Evolutionary conservation across 2,888 invertebrate species (phyloP), one percentile per base, ranked within the genome.

Genomic region (Mesorhabditis belari): DNA sequence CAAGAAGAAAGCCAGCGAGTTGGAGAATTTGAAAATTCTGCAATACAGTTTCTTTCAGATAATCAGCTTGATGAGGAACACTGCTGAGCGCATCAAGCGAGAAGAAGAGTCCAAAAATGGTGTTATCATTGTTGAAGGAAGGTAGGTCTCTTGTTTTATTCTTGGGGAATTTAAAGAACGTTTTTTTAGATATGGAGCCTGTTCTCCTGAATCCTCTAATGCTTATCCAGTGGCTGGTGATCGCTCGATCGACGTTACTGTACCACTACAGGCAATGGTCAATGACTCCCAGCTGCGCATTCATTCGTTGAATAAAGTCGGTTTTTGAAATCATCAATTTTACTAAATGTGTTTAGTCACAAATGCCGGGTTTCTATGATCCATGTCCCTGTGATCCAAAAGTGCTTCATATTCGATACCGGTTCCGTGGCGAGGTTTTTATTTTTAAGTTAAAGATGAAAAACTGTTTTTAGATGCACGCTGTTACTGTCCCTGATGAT

Each of bases 301-400:
- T 23, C 73, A 69, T 67, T 63, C 75, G 3, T 65, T 70, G 23
- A 35, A 35, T n/a, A 79, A 78, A 65, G 76, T 78, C 24, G 23
- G 59, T 52, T 6, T 21, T 25, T 9, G 3, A 3, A 59, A 12
- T 50, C 44, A n/a, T 17, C 17, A 12, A 17, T 2, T 17, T 1
- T 44, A 12, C n/a, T 44, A 44, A 9, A 44, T 12, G 9, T 69
- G 86, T 86, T 26, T 83, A 95, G 94, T 88, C 90, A 81, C 91
- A 92, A 81, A 83, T 96, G 67, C 91, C 95, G 12, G 96, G 96
- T 28, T 96, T 96, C 84, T 96, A 90, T 83, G 96, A 98, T 83
- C 92, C 94, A 0, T 91, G 92, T 71, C 79, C 83, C 6, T 92
- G 93, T 0, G 93, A 95, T 75, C 88, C 90, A 28, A 96, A 96